Conservation (phyloP, 2,888 invertebrate genomes). For the Sycophila texana region DNA sequence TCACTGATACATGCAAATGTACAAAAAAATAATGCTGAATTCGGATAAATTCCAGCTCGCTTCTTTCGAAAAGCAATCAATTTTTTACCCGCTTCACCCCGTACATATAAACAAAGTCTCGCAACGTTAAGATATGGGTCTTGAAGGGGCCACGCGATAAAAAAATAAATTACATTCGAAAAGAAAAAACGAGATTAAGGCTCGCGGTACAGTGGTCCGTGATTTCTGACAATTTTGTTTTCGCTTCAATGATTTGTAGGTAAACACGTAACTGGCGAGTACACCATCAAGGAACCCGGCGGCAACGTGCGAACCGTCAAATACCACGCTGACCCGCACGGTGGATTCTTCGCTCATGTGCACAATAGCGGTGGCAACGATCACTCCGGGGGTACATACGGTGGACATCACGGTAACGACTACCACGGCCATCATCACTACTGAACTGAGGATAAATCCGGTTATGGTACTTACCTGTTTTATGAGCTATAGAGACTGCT, state of each 20-base stretch:
- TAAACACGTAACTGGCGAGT: slow-evolving; percentile 72
- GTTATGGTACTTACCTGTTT: slow-evolving; percentile 46
- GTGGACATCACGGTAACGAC: slow-evolving; percentile 63
- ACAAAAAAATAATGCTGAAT: no score
- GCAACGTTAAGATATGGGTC: no score
- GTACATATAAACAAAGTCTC: no score
- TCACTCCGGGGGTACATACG: slow-evolving; percentile 70
- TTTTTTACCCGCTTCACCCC: no score
- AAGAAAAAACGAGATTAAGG: no score
- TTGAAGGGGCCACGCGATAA: no score
- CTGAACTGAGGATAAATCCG: slow-evolving; percentile 20
- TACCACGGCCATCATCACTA: slow-evolving; percentile 57
- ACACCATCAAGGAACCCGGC: slow-evolving; percentile 74
- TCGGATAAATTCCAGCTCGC: no score
- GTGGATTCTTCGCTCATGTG: slow-evolving; percentile 74
- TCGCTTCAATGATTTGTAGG: slow-evolving; percentile 58
- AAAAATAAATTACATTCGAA: no score
- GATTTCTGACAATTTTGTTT: not conserved
- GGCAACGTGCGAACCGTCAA: slow-evolving; percentile 71
- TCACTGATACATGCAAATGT: no score
- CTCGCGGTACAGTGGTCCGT: not conserved
- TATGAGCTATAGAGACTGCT: slow-evolving; percentile 5
- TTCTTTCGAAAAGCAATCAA: no score
- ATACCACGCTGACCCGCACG: slow-evolving; percentile 71
- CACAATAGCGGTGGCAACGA: slow-evolving; percentile 72